A percentile compares a stretch with the other conserved stretches of the same genome.
Evolutionary conservation across 2,797 vertebrate species (phyloP).

Genomic region (Perodicticus potto): DNA sequence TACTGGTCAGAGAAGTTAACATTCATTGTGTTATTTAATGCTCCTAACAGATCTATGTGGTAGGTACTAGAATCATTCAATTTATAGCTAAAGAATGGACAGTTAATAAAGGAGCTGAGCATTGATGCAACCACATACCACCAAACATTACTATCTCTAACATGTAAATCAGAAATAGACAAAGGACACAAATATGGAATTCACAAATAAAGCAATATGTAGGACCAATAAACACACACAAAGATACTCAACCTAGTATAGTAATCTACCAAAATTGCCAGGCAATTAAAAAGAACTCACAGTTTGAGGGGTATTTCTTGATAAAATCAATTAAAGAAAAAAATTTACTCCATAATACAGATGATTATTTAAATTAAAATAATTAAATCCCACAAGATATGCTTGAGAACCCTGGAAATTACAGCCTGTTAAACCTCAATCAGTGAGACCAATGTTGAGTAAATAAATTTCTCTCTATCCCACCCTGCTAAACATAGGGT

Average conservation of each 20-base stretch:
- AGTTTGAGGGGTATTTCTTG: slow-evolving; percentile 10
- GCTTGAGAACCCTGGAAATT: not conserved
- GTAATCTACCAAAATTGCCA: not conserved
- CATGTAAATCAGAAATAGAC: not conserved
- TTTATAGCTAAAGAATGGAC: not conserved
- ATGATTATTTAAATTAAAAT: slow-evolving; percentile 18
- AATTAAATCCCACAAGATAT: slow-evolving; percentile 14
- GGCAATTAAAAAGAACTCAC: not conserved
- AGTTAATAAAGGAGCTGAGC: not conserved
- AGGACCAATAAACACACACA: not conserved
- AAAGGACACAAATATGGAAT: not conserved
- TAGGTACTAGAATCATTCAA: not conserved
- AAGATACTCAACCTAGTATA: not conserved
- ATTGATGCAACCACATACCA: not conserved
- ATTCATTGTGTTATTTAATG: not conserved
- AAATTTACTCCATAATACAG: not conserved
- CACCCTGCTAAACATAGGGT: not conserved
- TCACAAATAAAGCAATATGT: not conserved
- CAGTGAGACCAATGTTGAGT: not conserved
- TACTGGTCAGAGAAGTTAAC: not conserved
- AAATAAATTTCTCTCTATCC: not conserved
- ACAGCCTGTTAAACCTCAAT: not conserved
- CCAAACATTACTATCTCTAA: not conserved
- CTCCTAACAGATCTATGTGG: not conserved
- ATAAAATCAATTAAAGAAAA: not conserved